These are phyloP conservation scores for Melitaea cinxia DNA, from an alignment of 1,140 invertebrate genomes.

Conservation along the genomic window DNA sequence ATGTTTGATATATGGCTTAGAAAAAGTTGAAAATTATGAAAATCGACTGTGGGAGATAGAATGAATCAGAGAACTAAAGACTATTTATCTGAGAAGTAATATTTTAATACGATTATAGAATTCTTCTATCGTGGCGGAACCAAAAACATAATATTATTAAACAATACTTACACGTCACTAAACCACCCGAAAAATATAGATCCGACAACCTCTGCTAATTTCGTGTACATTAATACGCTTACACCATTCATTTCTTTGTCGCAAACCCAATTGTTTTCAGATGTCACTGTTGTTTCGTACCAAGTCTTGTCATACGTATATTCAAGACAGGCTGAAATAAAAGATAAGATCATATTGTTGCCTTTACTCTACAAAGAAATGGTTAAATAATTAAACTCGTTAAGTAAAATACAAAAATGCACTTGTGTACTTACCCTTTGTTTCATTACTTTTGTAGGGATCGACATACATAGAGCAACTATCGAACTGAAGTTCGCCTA, in stretches of 20 bases:
- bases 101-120: too few relatives aligned
- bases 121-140: too few relatives aligned
- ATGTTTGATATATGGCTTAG: too few relatives aligned
- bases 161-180: slow-evolving; percentile 63
- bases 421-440: slow-evolving; percentile 50
- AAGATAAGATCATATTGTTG: neutral
- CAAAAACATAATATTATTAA: too few relatives aligned
- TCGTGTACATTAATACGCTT: slow-evolving; percentile 62
- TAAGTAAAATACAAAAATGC: too few relatives aligned
- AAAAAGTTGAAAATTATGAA: too few relatives aligned
- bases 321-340: slow-evolving; percentile 54
- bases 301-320: slow-evolving; percentile 68
- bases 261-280: slow-evolving; percentile 72
- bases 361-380: too few relatives aligned
- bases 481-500: slow-evolving; percentile 33
- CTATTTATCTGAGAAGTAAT: too few relatives aligned
- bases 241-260: slow-evolving; percentile 60
- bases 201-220: slow-evolving; percentile 63
- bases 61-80: too few relatives aligned
- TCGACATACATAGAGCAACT: slow-evolving; percentile 46
- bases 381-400: too few relatives aligned
- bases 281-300: slow-evolving; percentile 61
- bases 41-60: too few relatives aligned
- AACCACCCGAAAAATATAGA: slow-evolving; percentile 69
- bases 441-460: slow-evolving; percentile 45